Evolutionary conservation across 2,888 invertebrate species (phyloP), one percentile per base, ranked within the genome.

Genomic region (Drosophila aldrichi): DNA sequence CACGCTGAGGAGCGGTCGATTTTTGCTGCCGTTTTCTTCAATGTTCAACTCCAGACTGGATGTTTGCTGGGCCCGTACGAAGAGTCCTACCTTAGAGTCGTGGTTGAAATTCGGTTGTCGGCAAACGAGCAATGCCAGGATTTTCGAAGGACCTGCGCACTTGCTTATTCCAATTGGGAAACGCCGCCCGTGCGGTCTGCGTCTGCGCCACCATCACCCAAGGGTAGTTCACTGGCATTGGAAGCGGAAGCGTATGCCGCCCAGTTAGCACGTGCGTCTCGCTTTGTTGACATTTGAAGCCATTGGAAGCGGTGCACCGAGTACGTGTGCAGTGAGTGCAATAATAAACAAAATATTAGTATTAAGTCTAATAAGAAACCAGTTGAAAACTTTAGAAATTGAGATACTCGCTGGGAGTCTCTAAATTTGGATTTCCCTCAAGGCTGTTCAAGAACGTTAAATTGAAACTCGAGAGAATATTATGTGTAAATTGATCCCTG

Each of bases 11-110:
- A 82, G 81, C 87, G 80, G 57, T 88, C 77, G 70, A 57, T 80
- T 79, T 78, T 88, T 91, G 90, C 91, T 92, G 90, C 92, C 91
- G 90, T 83, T 84, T 91, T 88, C 91, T 90, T 92, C 91, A 87
- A 90, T 89, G 89, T 92, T 89, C 91, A 89, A 91, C 88, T 91
- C 89, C 89, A 91, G 91, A 92, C 92, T 92, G 92, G 91, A 91
- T 82, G 81, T 86, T 81, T 43, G 51, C 66, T 79, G 60, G 82
- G 70, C 80, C 74, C 80, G 82, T 78, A 41, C 41, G 83, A 82
- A 81, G 81, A 85, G 91, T 89, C 92, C 92, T 92, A 91, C 70
- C 74, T 34, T n/a, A 34, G 32, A 54, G 46, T 71, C 68, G 83
- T 79, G 77, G 80, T 82, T 81, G 81, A 78, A 86, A 59, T 73